phyloP scores from a whole-genome alignment of 2,797 vertebrate species.

The Ceyx erithaca region DNA sequence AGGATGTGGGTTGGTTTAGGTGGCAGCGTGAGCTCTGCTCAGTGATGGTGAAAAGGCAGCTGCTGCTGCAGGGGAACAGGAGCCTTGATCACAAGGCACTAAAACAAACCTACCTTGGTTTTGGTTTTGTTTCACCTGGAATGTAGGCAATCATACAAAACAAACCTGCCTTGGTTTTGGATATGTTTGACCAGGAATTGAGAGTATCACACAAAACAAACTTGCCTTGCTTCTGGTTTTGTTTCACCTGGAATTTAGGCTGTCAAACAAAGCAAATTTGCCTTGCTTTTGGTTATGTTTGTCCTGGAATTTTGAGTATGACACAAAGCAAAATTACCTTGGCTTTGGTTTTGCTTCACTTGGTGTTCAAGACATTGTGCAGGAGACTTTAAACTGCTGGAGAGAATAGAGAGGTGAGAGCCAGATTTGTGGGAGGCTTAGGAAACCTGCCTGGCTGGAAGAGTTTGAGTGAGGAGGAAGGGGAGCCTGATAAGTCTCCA shows the following conservation, averaged over 20 bases:
- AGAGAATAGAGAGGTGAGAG: not conserved
- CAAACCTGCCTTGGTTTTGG: not conserved
- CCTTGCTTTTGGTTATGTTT: not conserved
- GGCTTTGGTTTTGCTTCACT: not conserved
- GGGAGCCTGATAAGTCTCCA: not conserved
- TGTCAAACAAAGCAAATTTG: no score
- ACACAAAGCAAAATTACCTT: not conserved
- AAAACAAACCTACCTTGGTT: not conserved
- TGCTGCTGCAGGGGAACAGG: accelerated
- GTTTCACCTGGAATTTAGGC: not conserved
- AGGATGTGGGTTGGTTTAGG: not conserved
- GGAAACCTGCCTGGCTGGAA: not conserved
- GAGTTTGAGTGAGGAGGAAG: not conserved
- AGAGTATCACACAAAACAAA: no score
- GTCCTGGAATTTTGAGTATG: not conserved
- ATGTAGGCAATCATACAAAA: not conserved
- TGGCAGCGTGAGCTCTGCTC: accelerated
- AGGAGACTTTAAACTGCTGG: not conserved
- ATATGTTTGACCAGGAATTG: not conserved
- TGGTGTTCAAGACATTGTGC: not conserved
- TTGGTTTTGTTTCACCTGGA: not conserved
- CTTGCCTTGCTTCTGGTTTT: not conserved
- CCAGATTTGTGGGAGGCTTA: not conserved
- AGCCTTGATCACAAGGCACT: not conserved
- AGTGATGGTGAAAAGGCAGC: accelerated